Base-by-base conservation (phyloP, 2,113 vertebrate species). In the Acrocephalus arundinaceus region DNA sequence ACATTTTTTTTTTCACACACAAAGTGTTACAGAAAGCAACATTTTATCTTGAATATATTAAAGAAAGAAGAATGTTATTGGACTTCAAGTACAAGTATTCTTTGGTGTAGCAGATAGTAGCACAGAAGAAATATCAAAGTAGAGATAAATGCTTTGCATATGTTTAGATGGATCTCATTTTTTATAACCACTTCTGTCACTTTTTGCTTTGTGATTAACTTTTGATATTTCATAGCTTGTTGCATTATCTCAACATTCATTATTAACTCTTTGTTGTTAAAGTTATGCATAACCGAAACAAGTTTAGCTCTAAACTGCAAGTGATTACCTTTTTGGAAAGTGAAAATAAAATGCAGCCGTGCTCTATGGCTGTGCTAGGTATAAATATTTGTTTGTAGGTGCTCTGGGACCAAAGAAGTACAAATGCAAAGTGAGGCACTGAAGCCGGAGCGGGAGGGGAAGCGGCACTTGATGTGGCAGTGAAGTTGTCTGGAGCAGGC, bases 371-470 rank as follows among this genome's bases (percentile, higher is more conserved):
- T 46, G n/a, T 52, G 45, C 5, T 10, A 48, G 13, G 52, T 75
- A 22, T 16, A 76, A 85, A 49, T 49, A 27, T 5, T 78, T 35
- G 16, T 35, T 68, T 85, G 17, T 24, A 39, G 17, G 27, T 41
- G 19, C 19, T 79, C 30, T 52, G 66, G 31, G n/a, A 59, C 16
- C 23, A 48, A 41, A 43, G 31, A 55, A 48, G 8, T 48, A 13
- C 35, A 51, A 79, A 76, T 17, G 31, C 30, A 31, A 85, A 71
- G 22, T 3, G 17, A 43, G 52, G 4, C 27, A 35, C 1, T 55
- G 39, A 63, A 54, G 52, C 17, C 0, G 0, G 33, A 30, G 23
- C 0, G 0, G 48, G 31, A 75, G 22, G 6, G 43, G 17, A 85
- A 75, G 23, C 3, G 6, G 9, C n/a, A 23, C 37, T 86, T 41